Percentiles rank a stretch among this genome's conserved stretches.
These are phyloP conservation scores for Chelidonichthys spinosus DNA, from an alignment of 2,797 vertebrate species.

Conservation along the genomic window DNA sequence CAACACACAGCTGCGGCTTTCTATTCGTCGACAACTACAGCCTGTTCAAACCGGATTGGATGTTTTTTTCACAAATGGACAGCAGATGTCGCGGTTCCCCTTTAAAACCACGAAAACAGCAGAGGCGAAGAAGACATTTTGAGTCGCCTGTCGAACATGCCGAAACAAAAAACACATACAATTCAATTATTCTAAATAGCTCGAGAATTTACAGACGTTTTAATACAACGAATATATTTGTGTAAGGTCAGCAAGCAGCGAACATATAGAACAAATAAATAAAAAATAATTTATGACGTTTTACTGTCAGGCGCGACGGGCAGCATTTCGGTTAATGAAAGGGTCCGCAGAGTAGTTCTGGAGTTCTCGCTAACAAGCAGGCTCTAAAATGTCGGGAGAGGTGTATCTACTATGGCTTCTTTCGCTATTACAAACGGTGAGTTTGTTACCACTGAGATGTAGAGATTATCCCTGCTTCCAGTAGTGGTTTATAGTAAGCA, in stretches of 20 bases:
- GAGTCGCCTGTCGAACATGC: slow-evolving; percentile 29
- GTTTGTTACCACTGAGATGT: slow-evolving; percentile 18
- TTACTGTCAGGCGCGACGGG: slow-evolving; percentile 43
- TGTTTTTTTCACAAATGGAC: slow-evolving; percentile 26
- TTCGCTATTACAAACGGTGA: slow-evolving; percentile 84
- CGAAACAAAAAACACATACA: not conserved
- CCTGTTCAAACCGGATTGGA: slow-evolving; percentile 71
- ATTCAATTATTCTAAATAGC: accelerated
- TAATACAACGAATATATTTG: accelerated
- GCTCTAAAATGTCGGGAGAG: slow-evolving; percentile 84
- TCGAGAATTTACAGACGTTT: accelerated
- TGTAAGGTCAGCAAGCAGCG: accelerated
- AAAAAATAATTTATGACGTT: accelerated
- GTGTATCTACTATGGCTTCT: slow-evolving; percentile 84
- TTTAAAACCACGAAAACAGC: accelerated
- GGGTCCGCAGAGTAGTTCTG: slow-evolving; percentile 56
- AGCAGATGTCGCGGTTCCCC: slow-evolving; percentile 59
- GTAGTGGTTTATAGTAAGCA: accelerated
- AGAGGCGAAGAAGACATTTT: slow-evolving; percentile 44
- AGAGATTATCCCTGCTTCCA: accelerated
- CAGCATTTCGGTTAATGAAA: not conserved
- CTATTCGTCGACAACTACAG: slow-evolving; percentile 65
- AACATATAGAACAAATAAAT: accelerated
- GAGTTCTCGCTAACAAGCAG: slow-evolving; percentile 54
- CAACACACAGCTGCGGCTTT: slow-evolving; percentile 37